Percentiles rank a stretch among this genome's conserved stretches.
phyloP scores from a whole-genome alignment of 2,888 invertebrate species.

The Cheilosia urbana region DNA sequence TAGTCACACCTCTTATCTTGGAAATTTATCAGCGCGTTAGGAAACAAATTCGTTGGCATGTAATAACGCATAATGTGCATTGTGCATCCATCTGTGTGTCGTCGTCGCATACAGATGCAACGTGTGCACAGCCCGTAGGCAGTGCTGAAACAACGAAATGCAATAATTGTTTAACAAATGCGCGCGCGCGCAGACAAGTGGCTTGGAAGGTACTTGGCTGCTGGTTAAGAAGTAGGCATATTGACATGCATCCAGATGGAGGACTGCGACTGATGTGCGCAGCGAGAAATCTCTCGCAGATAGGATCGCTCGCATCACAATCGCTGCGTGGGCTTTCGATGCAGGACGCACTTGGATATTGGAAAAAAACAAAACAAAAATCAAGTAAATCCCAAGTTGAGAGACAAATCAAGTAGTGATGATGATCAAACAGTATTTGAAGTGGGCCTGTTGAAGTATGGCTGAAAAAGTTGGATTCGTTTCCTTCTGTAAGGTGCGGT shows the following conservation, averaged over 20 bases:
- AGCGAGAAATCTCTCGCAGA: constrained; percentile 14
- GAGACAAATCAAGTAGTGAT: constrained; percentile 48
- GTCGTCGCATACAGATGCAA: background rate
- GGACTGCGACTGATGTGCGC: constrained; percentile 21
- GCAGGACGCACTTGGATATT: constrained; percentile 29
- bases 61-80: constrained; percentile 67
- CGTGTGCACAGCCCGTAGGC: constrained; percentile 6
- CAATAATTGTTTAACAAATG: constrained; percentile 72
- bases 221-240: constrained; percentile 48
- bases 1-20: constrained; percentile 74
- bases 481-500: background rate
- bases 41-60: constrained; percentile 68
- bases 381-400: constrained; percentile 35
- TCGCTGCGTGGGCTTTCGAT: constrained; percentile 56
- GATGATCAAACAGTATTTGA: constrained; percentile 50
- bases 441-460: constrained; percentile 18
- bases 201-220: constrained; percentile 34
- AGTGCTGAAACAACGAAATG: constrained; percentile 65
- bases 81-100: constrained; percentile 17
- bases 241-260: constrained; percentile 58
- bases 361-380: constrained; percentile 17
- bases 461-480: background rate
- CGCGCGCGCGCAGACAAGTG: constrained; percentile 53
- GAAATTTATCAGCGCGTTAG: constrained; percentile 69
- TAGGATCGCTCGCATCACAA: background rate